Percentiles rank a stretch among this genome's conserved stretches.
Conservation (phyloP, 2,113 vertebrate genomes). For the Tamias sibiricus region DNA sequence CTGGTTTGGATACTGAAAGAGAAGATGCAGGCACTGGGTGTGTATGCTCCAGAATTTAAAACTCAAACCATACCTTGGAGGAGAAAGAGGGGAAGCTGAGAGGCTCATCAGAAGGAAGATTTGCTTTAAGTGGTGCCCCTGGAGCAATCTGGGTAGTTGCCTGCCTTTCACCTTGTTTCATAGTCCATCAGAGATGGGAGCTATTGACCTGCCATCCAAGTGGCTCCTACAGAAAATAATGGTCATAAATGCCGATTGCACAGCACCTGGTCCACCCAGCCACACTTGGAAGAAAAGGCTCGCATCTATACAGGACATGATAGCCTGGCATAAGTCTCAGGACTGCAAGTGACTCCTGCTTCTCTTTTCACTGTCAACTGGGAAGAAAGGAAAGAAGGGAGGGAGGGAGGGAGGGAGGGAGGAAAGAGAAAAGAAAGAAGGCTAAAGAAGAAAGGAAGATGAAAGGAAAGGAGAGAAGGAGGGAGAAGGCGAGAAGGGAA, state of each 20-base stretch:
- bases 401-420: not conserved
- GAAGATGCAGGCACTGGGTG: not conserved
- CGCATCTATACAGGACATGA: constrained; percentile 71
- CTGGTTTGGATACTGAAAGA: not conserved
- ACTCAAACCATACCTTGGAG: not conserved
- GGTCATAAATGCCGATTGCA: constrained; percentile 71
- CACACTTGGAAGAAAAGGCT: constrained; percentile 56
- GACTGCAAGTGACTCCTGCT: constrained; percentile 60
- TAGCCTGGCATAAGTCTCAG: constrained; percentile 75
- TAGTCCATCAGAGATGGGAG: constrained; percentile 56
- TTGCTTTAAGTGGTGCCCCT: not conserved
- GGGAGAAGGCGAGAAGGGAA: not conserved
- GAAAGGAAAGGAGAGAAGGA: not conserved
- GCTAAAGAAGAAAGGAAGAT: too few relatives aligned
- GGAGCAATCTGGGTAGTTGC: constrained; percentile 34
- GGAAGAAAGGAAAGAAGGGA: not conserved
- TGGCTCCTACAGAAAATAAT: constrained; percentile 12
- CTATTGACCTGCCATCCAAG: constrained; percentile 60
- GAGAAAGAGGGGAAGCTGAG: not conserved
- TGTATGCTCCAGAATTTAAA: not conserved
- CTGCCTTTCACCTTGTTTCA: not conserved
- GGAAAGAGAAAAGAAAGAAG: not conserved
- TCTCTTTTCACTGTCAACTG: constrained; percentile 48
- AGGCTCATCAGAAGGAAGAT: not conserved
- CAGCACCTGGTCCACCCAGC: constrained; percentile 74